phyloP scores from a whole-genome alignment of 2,888 invertebrate species.

The Harpalus rubripes region DNA sequence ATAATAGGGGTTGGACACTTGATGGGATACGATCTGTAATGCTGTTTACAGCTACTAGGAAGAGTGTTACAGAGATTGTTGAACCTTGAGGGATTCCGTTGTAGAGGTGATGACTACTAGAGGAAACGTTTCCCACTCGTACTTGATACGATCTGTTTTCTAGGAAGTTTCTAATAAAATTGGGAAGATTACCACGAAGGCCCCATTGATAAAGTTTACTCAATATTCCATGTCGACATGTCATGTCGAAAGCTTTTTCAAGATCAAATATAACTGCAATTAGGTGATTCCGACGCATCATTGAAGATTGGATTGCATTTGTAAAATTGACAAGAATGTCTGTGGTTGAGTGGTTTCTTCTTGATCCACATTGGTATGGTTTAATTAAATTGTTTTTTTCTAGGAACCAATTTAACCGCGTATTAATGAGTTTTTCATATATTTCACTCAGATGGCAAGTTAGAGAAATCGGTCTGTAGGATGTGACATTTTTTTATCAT shows the following conservation, averaged over 20 bases:
- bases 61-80: no score
- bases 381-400: not conserved
- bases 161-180: no score
- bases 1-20: no score
- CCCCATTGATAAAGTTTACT: no score
- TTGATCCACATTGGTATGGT: constrained; percentile 5
- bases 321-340: not conserved
- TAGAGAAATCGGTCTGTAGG: constrained; percentile 9
- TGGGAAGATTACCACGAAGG: no score
- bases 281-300: not conserved
- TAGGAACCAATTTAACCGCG: not conserved
- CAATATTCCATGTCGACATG: not conserved
- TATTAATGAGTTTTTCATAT: constrained; percentile 1
- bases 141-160: no score
- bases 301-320: constrained; percentile 13
- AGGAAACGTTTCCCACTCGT: no score
- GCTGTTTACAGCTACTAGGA: no score
- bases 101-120: no score
- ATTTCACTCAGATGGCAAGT: constrained; percentile 9
- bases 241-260: constrained; percentile 9
- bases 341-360: not conserved
- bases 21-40: no score
- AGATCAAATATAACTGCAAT: not conserved
- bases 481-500: constrained; percentile 6
- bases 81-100: no score